phyloP scores from a whole-genome alignment of 2,113 vertebrate genomes.

The Hemibagrus wyckioides region DNA sequence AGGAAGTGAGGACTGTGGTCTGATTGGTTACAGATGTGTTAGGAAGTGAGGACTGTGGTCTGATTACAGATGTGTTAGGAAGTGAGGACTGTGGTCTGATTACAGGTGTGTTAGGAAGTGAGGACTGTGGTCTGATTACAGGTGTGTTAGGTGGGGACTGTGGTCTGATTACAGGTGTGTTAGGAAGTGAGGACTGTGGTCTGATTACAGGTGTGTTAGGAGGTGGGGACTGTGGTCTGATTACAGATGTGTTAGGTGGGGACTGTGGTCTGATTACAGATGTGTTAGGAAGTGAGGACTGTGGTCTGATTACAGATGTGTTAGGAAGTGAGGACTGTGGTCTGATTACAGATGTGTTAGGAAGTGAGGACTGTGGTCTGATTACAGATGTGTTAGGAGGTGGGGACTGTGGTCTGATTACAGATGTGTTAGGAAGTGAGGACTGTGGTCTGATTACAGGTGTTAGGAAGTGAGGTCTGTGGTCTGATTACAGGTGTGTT shows the following conservation, averaged over 20 bases:
- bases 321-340: no score
- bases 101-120: not conserved
- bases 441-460: not conserved
- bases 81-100: not conserved
- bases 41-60: not conserved
- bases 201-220: not conserved
- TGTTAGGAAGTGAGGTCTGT: no score
- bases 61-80: no score
- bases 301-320: not conserved
- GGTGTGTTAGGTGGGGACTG: no score
- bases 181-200: not conserved
- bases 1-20: no score
- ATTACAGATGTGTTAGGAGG: no score
- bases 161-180: not conserved
- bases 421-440: not conserved
- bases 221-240: not conserved
- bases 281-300: not conserved
- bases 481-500: not conserved
- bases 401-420: not conserved
- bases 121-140: not conserved
- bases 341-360: not conserved
- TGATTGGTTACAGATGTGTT: not conserved
- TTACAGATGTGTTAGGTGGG: no score
- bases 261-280: not conserved
- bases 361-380: not conserved